Base-by-base conservation (phyloP, 2,888 invertebrate genomes). In the Ophion slaviceki region DNA sequence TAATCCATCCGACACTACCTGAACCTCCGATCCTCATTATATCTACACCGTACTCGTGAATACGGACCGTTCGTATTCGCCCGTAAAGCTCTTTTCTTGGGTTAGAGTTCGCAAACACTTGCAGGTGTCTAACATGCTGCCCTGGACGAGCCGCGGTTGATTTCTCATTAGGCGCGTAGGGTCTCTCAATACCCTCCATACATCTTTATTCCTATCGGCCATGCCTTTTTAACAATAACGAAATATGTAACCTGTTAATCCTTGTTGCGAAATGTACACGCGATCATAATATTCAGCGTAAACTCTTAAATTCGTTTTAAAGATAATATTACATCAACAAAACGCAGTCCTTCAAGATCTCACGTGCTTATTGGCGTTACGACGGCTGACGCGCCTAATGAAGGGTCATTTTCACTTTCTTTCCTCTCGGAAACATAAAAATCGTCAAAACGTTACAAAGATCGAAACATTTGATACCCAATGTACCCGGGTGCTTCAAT, bases 121-220 rank as follows among this genome's bases (percentile, higher is more conserved):
- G 80, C 80, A 66, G 76, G 82, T 82, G 80, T 83, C 80, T 86
- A 83, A 79, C 64, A 64, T 72, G 77, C 72, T 70, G 76, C 80
- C 64, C 24, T 70, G 40, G 40, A 40, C 40, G 8, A 40, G 40
- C 40, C 40, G 40, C 40, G 40, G 8, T 40, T 40, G 40, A 40
- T 5, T 8, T 53, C 14, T 53, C 53, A 17, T 53, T 53, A 17
- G 17, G 53, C 53, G 40, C 53, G 17, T 53, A 4, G 32, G 32
- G 4, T 32, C 32, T 32, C 32, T 32, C 32, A 32, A 32, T 2
- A 32, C 32, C 32, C 32, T 32, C 32, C 32, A 4, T 24, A 32
- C 32, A 32, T 53, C 17, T 0, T 5, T 17, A 17, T 17, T 53
- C 17, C 17, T 2, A 53, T 14, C 17, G 53, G 53, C 14, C 53